phyloP scores from a whole-genome alignment of 2,797 vertebrate species.

The Chaetodon trifasciatus region DNA sequence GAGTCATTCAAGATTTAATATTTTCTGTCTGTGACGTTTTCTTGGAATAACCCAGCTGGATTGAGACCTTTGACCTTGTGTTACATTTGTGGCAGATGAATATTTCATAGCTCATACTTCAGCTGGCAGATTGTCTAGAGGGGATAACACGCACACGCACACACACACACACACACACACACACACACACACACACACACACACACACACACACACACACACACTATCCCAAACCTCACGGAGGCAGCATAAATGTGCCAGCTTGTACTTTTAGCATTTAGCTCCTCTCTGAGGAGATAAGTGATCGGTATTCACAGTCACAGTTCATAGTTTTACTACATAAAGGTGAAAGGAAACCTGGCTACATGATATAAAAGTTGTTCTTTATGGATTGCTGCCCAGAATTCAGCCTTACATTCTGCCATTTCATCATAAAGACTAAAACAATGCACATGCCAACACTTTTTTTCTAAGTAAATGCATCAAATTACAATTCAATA shows the following conservation, averaged over 20 bases:
- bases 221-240: neutral
- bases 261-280: conserved; percentile 9
- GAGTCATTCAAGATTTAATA: neutral
- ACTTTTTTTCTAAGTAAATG: neutral
- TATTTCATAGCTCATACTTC: conserved; percentile 26
- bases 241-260: neutral
- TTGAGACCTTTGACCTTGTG: conserved; percentile 13
- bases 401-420: neutral
- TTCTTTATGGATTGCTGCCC: conserved; percentile 4
- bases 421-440: neutral
- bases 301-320: conserved; percentile 9
- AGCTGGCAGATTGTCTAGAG: conserved; percentile 12
- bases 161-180: neutral
- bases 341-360: neutral
- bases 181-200: conserved; percentile 5
- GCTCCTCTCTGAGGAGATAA: conserved; percentile 8
- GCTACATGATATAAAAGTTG: neutral
- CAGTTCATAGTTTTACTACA: neutral
- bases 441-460: neutral
- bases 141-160: conserved; percentile 1
- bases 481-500: neutral
- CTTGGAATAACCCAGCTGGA: neutral
- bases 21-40: neutral
- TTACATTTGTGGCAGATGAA: conserved; percentile 22
- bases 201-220: neutral